Evolutionary conservation across 2,113 vertebrate species (phyloP).

Genomic region (Tetraodon nigroviridis): DNA sequence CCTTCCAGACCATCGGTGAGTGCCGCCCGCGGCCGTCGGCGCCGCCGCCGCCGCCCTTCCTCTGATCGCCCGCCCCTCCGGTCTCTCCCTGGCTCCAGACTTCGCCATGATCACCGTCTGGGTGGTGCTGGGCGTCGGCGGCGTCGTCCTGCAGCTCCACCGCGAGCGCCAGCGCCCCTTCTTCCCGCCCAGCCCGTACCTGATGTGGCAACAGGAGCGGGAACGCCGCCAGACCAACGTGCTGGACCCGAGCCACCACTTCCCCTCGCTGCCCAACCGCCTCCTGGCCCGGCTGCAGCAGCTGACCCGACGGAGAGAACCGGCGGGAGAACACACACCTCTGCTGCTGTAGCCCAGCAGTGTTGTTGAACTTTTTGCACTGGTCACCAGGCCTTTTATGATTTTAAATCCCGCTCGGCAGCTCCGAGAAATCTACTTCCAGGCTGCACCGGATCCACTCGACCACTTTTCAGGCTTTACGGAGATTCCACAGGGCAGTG

Average conservation of each 20-base stretch:
- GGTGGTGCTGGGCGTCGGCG: slow-evolving; percentile 80
- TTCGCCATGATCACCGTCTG: slow-evolving; percentile 83
- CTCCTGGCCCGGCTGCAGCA: too few species aligned
- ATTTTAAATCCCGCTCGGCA: too few species aligned
- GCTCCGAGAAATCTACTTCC: too few species aligned
- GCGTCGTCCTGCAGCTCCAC: slow-evolving; percentile 81
- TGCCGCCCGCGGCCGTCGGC: neutral
- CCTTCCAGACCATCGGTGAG: slow-evolving; percentile 88
- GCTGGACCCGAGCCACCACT: slow-evolving; percentile 90
- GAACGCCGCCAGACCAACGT: slow-evolving; percentile 90
- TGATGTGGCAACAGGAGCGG: slow-evolving; percentile 84
- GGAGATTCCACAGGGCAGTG: too few species aligned
- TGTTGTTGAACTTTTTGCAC: too few species aligned
- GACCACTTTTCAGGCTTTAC: too few species aligned
- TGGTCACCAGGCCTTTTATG: too few species aligned
- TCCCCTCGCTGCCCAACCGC: slow-evolving; percentile 83
- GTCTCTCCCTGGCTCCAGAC: slow-evolving; percentile 70
- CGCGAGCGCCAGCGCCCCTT: slow-evolving; percentile 77
- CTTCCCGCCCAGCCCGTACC: slow-evolving; percentile 89
- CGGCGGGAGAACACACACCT: too few species aligned
- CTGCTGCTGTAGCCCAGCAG: slow-evolving; percentile 77
- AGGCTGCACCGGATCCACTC: too few species aligned
- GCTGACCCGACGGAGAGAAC: too few species aligned
- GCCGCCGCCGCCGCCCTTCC: rapidly evolving
- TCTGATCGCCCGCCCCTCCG: neutral